A percentile compares a stretch with the other conserved stretches of the same genome.
Conservation (phyloP, 2,888 invertebrate genomes). For the Poecilus cupreus region DNA sequence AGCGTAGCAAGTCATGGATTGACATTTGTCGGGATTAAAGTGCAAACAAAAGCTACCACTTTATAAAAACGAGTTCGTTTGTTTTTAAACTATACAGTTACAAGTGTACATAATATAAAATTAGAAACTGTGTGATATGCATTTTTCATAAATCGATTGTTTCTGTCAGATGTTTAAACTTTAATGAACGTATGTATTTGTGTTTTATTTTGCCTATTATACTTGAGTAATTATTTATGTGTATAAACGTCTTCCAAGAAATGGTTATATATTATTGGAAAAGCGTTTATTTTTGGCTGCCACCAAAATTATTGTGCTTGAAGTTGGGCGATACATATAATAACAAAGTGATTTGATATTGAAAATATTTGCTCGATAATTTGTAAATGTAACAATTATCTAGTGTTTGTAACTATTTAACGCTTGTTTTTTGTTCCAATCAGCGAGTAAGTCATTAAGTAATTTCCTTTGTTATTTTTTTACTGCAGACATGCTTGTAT, state of each 20-base stretch:
- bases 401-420: not conserved
- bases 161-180: slow-evolving; percentile 57
- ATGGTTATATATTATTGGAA: not conserved
- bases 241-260: not conserved
- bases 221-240: slow-evolving; percentile 9
- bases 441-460: not conserved
- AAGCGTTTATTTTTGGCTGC: slow-evolving; percentile 6
- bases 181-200: slow-evolving; percentile 56
- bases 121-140: slow-evolving; percentile 55
- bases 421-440: not conserved
- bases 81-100: slow-evolving; percentile 35
- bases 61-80: slow-evolving; percentile 22
- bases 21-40: slow-evolving; percentile 44
- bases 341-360: slow-evolving; percentile 31
- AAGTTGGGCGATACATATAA: not conserved
- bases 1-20: slow-evolving; percentile 47
- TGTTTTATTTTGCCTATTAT: slow-evolving; percentile 46
- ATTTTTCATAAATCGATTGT: slow-evolving; percentile 58
- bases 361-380: slow-evolving; percentile 30
- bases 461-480: slow-evolving; percentile 38
- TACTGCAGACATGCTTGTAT: not conserved
- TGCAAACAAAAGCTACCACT: slow-evolving; percentile 29
- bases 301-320: slow-evolving; percentile 9
- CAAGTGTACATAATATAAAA: slow-evolving; percentile 25
- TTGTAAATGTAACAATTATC: not conserved